A percentile compares a stretch with the other conserved stretches of the same genome.
Conservation (phyloP, 1,140 invertebrate species). For the Drosophila sulfurigaster region DNA sequence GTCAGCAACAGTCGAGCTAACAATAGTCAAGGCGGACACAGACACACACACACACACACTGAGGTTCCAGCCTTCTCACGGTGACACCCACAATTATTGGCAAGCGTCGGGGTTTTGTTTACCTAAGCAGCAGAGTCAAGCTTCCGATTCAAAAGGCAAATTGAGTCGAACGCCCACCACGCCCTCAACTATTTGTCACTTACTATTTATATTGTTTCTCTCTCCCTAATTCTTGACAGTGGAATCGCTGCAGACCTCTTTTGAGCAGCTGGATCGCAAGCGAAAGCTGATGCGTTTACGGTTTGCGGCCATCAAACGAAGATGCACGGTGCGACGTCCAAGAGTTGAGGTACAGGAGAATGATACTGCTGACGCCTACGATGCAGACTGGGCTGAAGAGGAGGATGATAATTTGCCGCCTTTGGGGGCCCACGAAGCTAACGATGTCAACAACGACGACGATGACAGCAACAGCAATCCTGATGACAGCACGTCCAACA, state of each 20-base stretch:
- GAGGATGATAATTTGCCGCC: slow-evolving; percentile 20
- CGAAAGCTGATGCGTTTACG: slow-evolving; percentile 45
- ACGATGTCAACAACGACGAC: slow-evolving; percentile 14
- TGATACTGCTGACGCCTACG: slow-evolving; percentile 34
- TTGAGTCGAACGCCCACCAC: not conserved
- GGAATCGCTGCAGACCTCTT: slow-evolving; percentile 45
- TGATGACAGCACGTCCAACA: slow-evolving; percentile 50
- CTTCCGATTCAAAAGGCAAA: slow-evolving; percentile 6
- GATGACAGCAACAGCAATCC: slow-evolving; percentile 21
- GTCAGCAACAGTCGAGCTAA: slow-evolving; percentile 45
- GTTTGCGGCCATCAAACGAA: slow-evolving; percentile 42
- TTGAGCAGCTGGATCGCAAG: slow-evolving; percentile 46
- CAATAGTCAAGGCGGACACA: slow-evolving; percentile 4
- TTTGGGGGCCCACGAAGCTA: not conserved
- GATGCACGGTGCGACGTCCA: slow-evolving; percentile 21
- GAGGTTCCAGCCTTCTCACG: not conserved
- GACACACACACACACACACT: too few species aligned
- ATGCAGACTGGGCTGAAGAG: slow-evolving; percentile 41
- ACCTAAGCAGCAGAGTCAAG: slow-evolving; percentile 28
- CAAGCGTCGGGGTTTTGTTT: slow-evolving; percentile 54
- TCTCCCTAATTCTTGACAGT: slow-evolving; percentile 24
- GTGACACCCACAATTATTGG: slow-evolving; percentile 64
- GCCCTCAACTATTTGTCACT: not conserved
- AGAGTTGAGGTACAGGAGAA: slow-evolving; percentile 15
- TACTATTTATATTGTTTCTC: not conserved